Conservation (phyloP, 2,797 vertebrate genomes). For the Girardinus metallicus region DNA sequence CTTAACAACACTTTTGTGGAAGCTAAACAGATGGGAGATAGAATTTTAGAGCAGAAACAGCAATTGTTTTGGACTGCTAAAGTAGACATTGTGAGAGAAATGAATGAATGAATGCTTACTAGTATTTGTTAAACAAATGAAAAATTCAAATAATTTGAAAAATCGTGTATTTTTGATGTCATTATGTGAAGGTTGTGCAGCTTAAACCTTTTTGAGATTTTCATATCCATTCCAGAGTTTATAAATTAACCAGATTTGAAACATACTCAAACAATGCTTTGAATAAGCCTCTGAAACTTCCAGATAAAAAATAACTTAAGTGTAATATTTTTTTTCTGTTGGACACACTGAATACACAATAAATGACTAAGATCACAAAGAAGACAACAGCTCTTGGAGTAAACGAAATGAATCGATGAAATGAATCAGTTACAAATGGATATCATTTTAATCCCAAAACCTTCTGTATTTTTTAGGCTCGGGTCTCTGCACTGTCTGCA, state of each 20-base stretch:
- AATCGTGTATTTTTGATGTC: neutral
- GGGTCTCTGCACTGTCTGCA: conserved; percentile 38
- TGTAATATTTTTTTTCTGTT: neutral
- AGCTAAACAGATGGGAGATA: neutral
- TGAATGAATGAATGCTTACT: neutral
- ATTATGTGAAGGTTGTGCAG: neutral
- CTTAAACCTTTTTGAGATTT: neutral
- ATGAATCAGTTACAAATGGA: conserved; percentile 1
- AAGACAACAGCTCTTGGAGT: neutral
- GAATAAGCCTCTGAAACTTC: neutral
- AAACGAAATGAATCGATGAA: neutral
- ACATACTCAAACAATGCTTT: neutral
- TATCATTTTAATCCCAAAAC: conserved; percentile 19
- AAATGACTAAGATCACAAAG: neutral
- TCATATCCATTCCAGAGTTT: neutral
- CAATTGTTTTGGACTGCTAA: neutral
- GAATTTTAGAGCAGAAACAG: neutral
- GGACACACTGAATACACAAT: neutral
- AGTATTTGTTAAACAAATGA: neutral
- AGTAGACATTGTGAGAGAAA: neutral
- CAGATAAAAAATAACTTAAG: neutral
- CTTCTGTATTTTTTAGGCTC: conserved; percentile 31
- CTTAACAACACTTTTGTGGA: neutral
- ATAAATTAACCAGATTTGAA: neutral
- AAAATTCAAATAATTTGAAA: neutral